Percentiles rank a stretch among this genome's conserved stretches.
phyloP scores from a whole-genome alignment of 2,797 vertebrate species.

The Otus scops region DNA sequence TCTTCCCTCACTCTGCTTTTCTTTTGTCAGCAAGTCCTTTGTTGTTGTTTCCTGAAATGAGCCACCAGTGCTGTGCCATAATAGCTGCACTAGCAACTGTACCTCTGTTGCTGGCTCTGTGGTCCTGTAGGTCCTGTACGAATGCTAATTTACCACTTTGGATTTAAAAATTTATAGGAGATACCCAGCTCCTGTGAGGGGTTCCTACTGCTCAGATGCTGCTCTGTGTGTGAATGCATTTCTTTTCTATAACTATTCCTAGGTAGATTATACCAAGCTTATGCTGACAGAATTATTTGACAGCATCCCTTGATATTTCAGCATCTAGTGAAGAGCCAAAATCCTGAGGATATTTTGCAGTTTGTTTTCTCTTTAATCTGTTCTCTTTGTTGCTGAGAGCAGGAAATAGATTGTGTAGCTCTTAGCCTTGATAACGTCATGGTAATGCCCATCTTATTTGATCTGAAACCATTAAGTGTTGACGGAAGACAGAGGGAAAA shows the following conservation, averaged over 20 bases:
- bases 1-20: background rate
- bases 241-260: background rate
- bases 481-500: background rate
- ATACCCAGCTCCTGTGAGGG: background rate
- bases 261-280: background rate
- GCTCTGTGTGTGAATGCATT: background rate
- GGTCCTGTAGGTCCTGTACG: background rate
- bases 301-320: slow-evolving; percentile 27
- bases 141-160: background rate
- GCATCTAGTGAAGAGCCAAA: background rate
- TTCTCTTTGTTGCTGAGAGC: background rate
- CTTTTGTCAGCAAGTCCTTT: slow-evolving; percentile 41
- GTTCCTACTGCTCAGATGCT: background rate
- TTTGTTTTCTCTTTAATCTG: slow-evolving; percentile 25
- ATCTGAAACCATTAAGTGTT: background rate
- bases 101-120: background rate
- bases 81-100: background rate
- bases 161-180: background rate
- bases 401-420: background rate
- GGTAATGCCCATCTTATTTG: background rate
- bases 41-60: background rate
- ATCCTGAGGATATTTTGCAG: background rate
- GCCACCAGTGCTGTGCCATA: background rate
- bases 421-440: slow-evolving; percentile 16
- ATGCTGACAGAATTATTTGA: slow-evolving; percentile 27